These are phyloP conservation scores for Rhinoptilus africanus DNA, from an alignment of 2,113 vertebrate genomes.

Conservation along the genomic window DNA sequence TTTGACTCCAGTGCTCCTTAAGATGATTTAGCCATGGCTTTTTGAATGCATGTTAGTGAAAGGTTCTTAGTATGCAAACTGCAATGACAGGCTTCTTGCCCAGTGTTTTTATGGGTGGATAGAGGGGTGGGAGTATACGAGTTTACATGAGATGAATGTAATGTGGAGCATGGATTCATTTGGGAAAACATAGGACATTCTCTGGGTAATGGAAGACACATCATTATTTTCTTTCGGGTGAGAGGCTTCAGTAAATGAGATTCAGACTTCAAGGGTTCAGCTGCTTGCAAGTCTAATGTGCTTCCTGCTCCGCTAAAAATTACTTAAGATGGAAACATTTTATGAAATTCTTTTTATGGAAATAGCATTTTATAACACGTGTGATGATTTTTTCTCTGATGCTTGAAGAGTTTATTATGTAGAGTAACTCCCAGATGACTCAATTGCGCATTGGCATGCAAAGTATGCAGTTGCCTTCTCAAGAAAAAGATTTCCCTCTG, in stretches of 20 bases:
- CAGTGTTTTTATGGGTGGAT: neutral
- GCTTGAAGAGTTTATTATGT: neutral
- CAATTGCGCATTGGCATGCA: neutral
- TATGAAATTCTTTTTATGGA: neutral
- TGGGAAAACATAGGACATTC: neutral
- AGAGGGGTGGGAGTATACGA: neutral
- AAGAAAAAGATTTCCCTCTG: neutral
- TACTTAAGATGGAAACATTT: constrained; percentile 8
- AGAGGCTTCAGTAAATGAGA: neutral
- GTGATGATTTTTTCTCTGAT: neutral
- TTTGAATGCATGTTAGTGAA: neutral
- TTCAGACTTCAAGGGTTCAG: neutral
- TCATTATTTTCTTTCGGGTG: neutral
- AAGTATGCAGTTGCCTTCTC: neutral
- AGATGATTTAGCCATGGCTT: neutral
- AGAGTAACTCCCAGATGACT: neutral
- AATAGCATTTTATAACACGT: neutral
- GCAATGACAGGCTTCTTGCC: neutral
- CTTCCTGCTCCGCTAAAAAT: constrained; percentile 3
- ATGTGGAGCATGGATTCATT: neutral
- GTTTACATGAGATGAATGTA: neutral
- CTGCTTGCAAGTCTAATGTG: neutral
- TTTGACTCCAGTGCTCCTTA: neutral
- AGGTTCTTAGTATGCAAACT: neutral
- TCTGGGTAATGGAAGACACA: neutral